Evolutionary conservation across 2,797 vertebrate genomes (phyloP), one percentile per base, ranked within the genome.

Genomic region (Macrochelys suwanniensis): DNA sequence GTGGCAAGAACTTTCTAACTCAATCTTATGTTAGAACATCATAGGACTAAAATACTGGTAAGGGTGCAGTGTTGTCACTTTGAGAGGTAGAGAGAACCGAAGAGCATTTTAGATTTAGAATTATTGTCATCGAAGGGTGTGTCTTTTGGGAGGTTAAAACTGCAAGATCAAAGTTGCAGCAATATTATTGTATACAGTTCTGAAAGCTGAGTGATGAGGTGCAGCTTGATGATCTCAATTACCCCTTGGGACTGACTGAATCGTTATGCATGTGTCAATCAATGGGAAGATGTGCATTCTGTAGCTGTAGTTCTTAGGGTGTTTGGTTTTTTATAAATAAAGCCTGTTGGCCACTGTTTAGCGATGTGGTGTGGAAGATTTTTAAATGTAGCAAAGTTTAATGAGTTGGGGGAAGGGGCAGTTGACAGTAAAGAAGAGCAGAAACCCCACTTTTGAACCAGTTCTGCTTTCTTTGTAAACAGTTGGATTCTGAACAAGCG

Each of bases 281-380:
- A 99, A 99, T 99, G 99, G 99, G 99, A 98, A 97, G 97, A 98
- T 98, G 99, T 99, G 99, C 99, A 99, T 98, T 99, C 98, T 98
- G 98, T 99, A 99, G 99, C 95, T 98, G 96, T 99, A 99, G 99
- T 98, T 96, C 74, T 97, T 98, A 98, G 98, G 97, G 97, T 98
- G 97, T 98, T 98, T 98, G 96, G 92, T 79, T 92, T 95, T 68
- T 1, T 19, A 96, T 92, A 89, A 97, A 96, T 89, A 88, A 97
- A 97, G 97, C 96, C 98, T 98, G 87, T 96, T 96, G 98, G 98
- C 97, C 96, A 95, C 96, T 98, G 97, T 98, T 97, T 97, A 97
- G 96, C 89, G 95, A 49, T 94, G 96, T 98, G 97, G 98, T 97
- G 97, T 98, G 98, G 93, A 97, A 98, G 98, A 97, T 87, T 98